These are phyloP conservation scores for Mormyrus hasselquistii DNA, from an alignment of 2,797 vertebrate genomes.

Conservation along the genomic window DNA sequence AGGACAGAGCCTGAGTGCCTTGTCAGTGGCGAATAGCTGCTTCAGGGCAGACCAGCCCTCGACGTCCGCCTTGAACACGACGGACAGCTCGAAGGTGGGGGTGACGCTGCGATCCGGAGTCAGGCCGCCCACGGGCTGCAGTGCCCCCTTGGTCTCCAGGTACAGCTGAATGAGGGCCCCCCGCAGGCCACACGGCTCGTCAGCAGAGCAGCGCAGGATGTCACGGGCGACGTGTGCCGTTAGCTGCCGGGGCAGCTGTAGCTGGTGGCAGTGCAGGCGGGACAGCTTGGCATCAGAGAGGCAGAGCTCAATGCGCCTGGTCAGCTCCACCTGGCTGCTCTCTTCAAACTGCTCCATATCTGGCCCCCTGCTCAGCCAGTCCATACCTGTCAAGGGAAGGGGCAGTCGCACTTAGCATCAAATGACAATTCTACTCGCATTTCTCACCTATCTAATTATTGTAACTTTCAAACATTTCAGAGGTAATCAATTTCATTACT, in stretches of 20 bases:
- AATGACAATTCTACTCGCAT: neutral
- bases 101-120: slow-evolving; percentile 48
- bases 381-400: slow-evolving; percentile 35
- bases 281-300: slow-evolving; percentile 59
- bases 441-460: neutral
- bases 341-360: slow-evolving; percentile 44
- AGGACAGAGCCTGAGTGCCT: slow-evolving; percentile 55
- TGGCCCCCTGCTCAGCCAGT: slow-evolving; percentile 31
- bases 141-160: slow-evolving; percentile 46
- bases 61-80: slow-evolving; percentile 51
- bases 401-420: neutral
- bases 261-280: slow-evolving; percentile 52
- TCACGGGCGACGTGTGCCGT: slow-evolving; percentile 50
- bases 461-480: neutral
- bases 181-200: slow-evolving; percentile 66
- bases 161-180: slow-evolving; percentile 59
- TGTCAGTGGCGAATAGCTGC: slow-evolving; percentile 50
- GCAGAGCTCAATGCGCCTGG: slow-evolving; percentile 50
- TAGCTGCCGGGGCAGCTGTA: slow-evolving; percentile 60
- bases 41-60: slow-evolving; percentile 54
- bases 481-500: neutral
- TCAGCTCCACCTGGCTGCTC: slow-evolving; percentile 47
- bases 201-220: slow-evolving; percentile 45
- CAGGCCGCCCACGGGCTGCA: slow-evolving; percentile 50
- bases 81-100: slow-evolving; percentile 63